Base-by-base conservation (phyloP, 2,888 invertebrate genomes). In the Listrodromus nycthemerus region DNA sequence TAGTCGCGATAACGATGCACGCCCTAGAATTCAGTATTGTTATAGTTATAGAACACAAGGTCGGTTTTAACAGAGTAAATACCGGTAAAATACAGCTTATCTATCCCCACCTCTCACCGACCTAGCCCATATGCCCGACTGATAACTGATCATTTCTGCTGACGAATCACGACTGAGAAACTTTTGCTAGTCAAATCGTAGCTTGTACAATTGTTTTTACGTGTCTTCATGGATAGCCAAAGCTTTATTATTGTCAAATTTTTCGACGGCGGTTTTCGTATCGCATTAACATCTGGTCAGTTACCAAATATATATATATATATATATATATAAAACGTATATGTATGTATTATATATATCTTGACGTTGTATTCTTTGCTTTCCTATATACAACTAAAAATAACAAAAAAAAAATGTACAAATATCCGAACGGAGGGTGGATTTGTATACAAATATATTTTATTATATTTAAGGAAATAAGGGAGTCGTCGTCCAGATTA, bases 371-470 rank as follows among this genome's bases (percentile, higher is more conserved):
- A 55, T 55, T 55, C 24, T 55, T 55, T 55, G 55, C 55, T 55
- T 24, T 55, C 45, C 45, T 73, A 73, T 41, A 58, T 41, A 58
- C 55, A 55, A 55, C 55, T n/a, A 16, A 27, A 58, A 61, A 37
- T 16, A 52, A 33, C 8, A 70, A 21, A 7, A 33, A 73, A n/a
- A 37, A 80, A 65, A 76, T 87, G 85, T 85, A 80, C 83, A 70
- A 73, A 76, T 48, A 48, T 81, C 30, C 65, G 37, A 58, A 55
- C 45, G 77, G 50, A 78, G 63, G 66, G 71, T 70, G 84, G 67
- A 83, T 84, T 78, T 83, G 74, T 83, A 80, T 83, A 83, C 73
- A 87, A 78, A 83, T 85, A 82, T 83, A 82, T 70, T 81, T 83
- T 83, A 80, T 45, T 52, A 76, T 77, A 70, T 52, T n/a, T 67